Percentiles rank a stretch among this genome's conserved stretches.
These are phyloP conservation scores for Lasiurus cinereus DNA, from an alignment of 2,113 vertebrate species.

Conservation along the genomic window DNA sequence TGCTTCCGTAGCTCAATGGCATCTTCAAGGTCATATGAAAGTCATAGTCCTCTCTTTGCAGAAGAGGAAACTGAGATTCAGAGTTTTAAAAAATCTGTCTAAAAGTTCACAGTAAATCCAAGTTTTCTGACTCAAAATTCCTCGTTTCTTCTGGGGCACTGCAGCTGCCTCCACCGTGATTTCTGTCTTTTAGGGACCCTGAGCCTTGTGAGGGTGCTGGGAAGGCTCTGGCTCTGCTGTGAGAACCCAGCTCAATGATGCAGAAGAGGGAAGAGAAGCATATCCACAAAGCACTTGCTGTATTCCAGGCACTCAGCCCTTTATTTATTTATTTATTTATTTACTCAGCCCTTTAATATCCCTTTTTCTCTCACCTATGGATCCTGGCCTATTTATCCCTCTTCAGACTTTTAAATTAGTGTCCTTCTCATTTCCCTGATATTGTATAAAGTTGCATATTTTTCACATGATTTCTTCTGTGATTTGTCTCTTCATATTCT, in stretches of 20 bases:
- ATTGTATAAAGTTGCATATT: neutral
- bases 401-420: neutral
- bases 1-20: neutral
- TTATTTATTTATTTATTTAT: no score
- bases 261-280: neutral
- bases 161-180: accelerated
- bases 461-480: neutral
- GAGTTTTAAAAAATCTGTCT: neutral
- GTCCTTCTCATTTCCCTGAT: neutral
- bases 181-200: neutral
- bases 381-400: neutral
- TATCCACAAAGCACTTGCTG: accelerated
- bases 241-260: neutral
- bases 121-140: neutral
- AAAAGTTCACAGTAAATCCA: neutral
- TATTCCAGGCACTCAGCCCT: neutral
- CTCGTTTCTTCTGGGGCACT: neutral
- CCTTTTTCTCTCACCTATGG: neutral
- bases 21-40: neutral
- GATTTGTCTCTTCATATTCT: neutral
- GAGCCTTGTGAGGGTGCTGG: neutral
- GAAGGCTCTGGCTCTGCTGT: neutral
- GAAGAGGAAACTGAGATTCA: neutral
- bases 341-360: neutral
- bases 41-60: neutral